These are phyloP conservation scores for Thamnaconus septentrionalis DNA, from an alignment of 2,113 vertebrate genomes.

Conservation along the genomic window DNA sequence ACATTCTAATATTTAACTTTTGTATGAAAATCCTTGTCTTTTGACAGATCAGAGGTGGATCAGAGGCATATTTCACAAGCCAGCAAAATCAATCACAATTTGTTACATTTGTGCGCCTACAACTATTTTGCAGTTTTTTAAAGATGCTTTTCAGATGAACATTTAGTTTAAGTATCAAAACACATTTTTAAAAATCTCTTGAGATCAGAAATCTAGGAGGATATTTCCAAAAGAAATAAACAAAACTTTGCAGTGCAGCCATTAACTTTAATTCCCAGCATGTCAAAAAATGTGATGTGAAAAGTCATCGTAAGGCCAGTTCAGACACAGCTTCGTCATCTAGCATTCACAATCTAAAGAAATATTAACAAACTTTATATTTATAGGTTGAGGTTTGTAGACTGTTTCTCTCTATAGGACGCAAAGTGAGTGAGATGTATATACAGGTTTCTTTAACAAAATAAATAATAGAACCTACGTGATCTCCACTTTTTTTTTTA, in stretches of 20 bases:
- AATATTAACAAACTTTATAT: background rate
- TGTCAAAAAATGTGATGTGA: background rate
- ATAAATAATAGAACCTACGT: background rate
- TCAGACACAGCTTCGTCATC: constrained; percentile 8
- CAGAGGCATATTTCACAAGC: too few species aligned
- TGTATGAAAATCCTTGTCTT: too few species aligned
- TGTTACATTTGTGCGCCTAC: too few species aligned
- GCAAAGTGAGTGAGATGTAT: background rate
- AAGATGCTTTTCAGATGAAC: too few species aligned
- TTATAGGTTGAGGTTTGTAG: background rate
- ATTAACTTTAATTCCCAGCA: constrained; percentile 14
- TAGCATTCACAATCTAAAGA: background rate
- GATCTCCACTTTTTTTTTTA: constrained; percentile 4
- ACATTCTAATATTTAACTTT: too few species aligned
- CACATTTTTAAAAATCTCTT: too few species aligned
- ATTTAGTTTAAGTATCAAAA: too few species aligned
- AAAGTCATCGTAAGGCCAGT: background rate
- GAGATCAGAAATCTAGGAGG: too few species aligned
- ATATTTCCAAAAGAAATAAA: too few species aligned
- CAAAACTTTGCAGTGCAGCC: background rate
- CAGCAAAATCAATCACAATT: too few species aligned
- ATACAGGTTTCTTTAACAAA: background rate
- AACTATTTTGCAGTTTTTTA: too few species aligned
- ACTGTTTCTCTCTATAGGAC: background rate
- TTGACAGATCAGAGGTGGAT: too few species aligned